A percentile compares a stretch with the other conserved stretches of the same genome.
Conservation (phyloP, 1,140 invertebrate species). For the Drosophila navojoa region DNA sequence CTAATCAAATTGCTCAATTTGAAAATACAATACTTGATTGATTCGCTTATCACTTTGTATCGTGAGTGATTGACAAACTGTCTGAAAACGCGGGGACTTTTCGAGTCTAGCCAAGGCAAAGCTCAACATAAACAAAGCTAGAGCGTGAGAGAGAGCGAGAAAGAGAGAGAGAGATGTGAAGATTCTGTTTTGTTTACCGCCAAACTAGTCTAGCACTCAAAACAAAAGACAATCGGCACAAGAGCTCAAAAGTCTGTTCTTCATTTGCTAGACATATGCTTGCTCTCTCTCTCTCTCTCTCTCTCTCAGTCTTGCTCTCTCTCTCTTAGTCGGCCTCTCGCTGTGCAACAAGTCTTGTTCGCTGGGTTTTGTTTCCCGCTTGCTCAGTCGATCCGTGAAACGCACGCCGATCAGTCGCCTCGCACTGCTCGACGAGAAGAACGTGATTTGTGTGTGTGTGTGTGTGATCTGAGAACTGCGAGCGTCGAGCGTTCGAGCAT, state of each 20-base stretch:
- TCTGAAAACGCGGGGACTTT: constrained; percentile 36
- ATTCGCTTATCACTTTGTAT: constrained; percentile 18
- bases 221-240: too few relatives aligned
- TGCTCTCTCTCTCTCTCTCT: background rate
- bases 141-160: background rate
- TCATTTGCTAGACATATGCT: too few relatives aligned
- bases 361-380: background rate
- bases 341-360: constrained; percentile 9
- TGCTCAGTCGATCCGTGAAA: constrained; percentile 47
- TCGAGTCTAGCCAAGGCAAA: background rate
- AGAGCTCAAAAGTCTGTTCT: too few relatives aligned
- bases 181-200: too few relatives aligned
- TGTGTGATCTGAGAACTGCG: background rate
- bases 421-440: background rate
- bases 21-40: background rate
- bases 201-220: too few relatives aligned
- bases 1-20: background rate
- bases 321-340: background rate
- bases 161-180: background rate
- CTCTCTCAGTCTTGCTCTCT: background rate
- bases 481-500: background rate
- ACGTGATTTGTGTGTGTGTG: constrained; percentile 1
- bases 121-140: constrained; percentile 49
- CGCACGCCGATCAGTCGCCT: constrained; percentile 38
- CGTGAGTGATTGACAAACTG: constrained; percentile 54